Evolutionary conservation across 2,113 vertebrate genomes (phyloP).

Genomic region (Ibidorhyncha struthersii): DNA sequence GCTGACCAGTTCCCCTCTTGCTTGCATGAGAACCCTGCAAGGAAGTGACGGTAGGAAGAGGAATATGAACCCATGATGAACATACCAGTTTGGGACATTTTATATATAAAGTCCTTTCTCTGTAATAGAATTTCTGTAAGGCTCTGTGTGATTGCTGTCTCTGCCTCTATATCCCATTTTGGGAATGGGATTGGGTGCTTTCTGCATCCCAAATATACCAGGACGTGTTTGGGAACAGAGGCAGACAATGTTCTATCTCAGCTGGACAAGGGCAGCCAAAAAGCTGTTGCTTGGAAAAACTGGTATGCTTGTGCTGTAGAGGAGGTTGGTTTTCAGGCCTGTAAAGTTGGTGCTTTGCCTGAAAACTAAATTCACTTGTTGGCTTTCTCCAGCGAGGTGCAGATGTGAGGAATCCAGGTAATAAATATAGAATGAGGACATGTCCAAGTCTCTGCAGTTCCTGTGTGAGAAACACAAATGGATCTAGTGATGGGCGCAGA

Average conservation of each 20-base stretch:
- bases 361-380: neutral
- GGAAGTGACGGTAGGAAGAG: neutral
- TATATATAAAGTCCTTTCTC: neutral
- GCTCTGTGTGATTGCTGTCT: neutral
- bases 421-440: neutral
- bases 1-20: neutral
- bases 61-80: neutral
- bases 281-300: neutral
- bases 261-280: neutral
- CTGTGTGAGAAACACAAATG: neutral
- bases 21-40: neutral
- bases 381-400: fast-evolving
- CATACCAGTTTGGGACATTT: neutral
- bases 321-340: neutral
- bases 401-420: neutral
- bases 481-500: neutral
- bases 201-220: neutral
- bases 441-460: neutral
- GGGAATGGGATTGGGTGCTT: neutral
- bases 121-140: neutral
- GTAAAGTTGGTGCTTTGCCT: neutral
- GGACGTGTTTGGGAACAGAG: neutral
- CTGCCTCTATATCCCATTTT: neutral
- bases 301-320: neutral
- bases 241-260: neutral